Percentiles rank a stretch among this genome's conserved stretches.
These are phyloP conservation scores for Asteroscopus sphinx DNA, from an alignment of 2,888 invertebrate species.

Conservation along the genomic window DNA sequence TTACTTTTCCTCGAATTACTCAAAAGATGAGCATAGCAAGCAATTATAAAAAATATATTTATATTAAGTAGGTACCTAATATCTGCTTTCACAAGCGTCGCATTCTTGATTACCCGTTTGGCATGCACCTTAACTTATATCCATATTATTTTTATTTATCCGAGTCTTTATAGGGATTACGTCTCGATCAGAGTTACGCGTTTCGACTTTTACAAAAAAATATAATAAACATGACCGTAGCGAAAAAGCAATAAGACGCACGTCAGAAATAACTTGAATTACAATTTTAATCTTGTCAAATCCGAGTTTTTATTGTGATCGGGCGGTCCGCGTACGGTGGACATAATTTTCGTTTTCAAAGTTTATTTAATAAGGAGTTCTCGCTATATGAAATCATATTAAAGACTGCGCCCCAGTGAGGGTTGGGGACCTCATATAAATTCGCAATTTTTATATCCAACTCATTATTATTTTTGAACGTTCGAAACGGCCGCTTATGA, in stretches of 20 bases:
- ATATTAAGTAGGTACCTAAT: too few species aligned
- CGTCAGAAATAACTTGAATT: conserved; percentile 87
- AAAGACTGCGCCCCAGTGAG: conserved; percentile 66
- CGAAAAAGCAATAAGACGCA: conserved; percentile 87
- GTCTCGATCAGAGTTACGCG: conserved; percentile 65
- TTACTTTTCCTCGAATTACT: conserved; percentile 53
- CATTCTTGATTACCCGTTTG: conserved; percentile 46
- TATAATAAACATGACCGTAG: conserved; percentile 75
- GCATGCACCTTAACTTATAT: conserved; percentile 52
- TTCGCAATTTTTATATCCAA: conserved; percentile 86
- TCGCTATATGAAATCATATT: conserved; percentile 86
- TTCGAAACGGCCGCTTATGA: conserved; percentile 81
- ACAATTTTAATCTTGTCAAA: conserved; percentile 90
- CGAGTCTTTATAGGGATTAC: conserved; percentile 70
- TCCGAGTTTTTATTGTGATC: conserved; percentile 87
- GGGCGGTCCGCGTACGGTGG: conserved; percentile 73
- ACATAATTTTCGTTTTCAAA: conserved; percentile 86
- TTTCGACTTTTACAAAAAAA: conserved; percentile 66
- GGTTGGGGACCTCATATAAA: conserved; percentile 79
- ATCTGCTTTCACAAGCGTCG: conserved; percentile 48
- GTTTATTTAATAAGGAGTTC: conserved; percentile 86
- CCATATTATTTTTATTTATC: conserved; percentile 56
- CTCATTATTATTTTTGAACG: conserved; percentile 86
- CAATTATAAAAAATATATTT: conserved; percentile 57
- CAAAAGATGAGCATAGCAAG: conserved; percentile 47